Evolutionary conservation across 2,113 vertebrate species (phyloP).

Genomic region (Onychorhynchus coronatus): DNA sequence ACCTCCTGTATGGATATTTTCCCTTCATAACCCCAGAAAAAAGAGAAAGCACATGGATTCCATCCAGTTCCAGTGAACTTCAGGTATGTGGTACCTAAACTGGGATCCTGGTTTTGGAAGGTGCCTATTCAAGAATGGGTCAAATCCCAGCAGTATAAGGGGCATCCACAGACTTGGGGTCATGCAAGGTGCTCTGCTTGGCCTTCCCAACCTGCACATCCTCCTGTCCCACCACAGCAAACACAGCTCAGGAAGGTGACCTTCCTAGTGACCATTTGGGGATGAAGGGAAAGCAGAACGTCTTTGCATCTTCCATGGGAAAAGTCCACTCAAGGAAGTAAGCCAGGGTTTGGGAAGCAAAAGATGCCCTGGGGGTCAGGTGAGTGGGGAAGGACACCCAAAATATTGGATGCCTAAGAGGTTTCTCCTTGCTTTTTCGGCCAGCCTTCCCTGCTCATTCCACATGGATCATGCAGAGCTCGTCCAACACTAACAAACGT

Average conservation of each 20-base stretch:
- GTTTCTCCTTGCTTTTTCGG: not conserved
- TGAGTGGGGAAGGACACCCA: not conserved
- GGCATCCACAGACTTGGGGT: not conserved
- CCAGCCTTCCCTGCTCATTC: not conserved
- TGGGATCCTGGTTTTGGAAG: not conserved
- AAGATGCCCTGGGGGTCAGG: not conserved
- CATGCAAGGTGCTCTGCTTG: not conserved
- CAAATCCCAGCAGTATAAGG: not conserved
- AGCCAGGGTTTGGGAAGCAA: not conserved
- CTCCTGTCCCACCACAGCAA: not conserved
- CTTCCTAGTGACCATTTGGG: not conserved
- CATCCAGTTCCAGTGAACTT: not conserved
- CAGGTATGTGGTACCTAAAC: not conserved
- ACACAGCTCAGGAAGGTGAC: not conserved
- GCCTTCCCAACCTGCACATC: not conserved
- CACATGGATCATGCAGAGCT: not conserved
- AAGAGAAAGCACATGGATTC: not conserved
- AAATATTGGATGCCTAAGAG: not conserved
- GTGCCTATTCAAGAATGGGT: not conserved
- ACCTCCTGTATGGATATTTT: not conserved
- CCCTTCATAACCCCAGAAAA: not conserved
- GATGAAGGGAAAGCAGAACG: not conserved
- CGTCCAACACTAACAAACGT: not conserved
- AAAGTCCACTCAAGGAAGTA: not conserved
- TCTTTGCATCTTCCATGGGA: not conserved